Conservation (phyloP, 2,888 invertebrate species). For the Pasiphila rectangulata region DNA sequence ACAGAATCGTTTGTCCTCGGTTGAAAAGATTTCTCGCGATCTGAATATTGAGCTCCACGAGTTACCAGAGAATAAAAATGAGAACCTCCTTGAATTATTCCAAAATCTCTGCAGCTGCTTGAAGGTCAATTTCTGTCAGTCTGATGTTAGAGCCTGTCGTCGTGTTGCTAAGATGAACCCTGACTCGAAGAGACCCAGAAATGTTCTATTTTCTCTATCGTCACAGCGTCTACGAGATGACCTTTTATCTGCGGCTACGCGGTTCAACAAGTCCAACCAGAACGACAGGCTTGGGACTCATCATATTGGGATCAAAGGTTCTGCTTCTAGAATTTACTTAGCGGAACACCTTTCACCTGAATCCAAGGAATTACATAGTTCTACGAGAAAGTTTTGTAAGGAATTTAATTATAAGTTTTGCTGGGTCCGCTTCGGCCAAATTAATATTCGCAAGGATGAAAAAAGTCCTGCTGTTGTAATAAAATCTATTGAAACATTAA, state of each 20-base stretch:
- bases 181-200: constrained; percentile 19
- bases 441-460: constrained; percentile 18
- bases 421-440: constrained; percentile 21
- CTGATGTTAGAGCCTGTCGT: constrained; percentile 13
- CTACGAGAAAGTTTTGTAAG: constrained; percentile 12
- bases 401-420: constrained; percentile 16
- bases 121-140: constrained; percentile 2
- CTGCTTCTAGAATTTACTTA: constrained; percentile 2
- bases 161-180: constrained; percentile 22
- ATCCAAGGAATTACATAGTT: constrained; percentile 13
- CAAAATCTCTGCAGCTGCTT: constrained; percentile 17
- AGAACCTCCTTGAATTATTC: constrained; percentile 15
- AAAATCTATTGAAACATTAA: constrained; percentile 7
- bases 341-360: constrained; percentile 23
- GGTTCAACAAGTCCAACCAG: constrained; percentile 22
- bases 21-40: constrained; percentile 22
- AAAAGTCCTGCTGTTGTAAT: constrained; percentile 9
- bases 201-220: constrained; percentile 15
- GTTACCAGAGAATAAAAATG: constrained; percentile 23
- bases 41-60: constrained; percentile 22
- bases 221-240: constrained; percentile 20
- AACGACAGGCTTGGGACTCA: constrained; percentile 6
- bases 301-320: constrained; percentile 16
- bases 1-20: constrained; percentile 2
- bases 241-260: constrained; percentile 17